Evolutionary conservation across 2,113 vertebrate species (phyloP).

Genomic region (Callipepla squamata): DNA sequence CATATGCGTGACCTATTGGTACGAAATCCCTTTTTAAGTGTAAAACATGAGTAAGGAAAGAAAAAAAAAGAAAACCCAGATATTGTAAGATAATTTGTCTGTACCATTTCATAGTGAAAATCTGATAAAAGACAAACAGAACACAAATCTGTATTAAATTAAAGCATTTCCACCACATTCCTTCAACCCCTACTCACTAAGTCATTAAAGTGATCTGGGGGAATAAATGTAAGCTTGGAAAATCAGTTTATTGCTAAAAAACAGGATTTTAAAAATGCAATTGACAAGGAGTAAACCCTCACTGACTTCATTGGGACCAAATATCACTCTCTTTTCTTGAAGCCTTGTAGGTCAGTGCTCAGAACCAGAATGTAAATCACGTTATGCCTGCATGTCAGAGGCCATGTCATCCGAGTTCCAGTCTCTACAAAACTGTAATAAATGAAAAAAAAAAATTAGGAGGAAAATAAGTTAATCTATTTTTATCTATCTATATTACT

Average conservation of each 20-base stretch:
- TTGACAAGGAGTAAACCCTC: neutral
- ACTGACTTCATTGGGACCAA: neutral
- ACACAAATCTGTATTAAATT: constrained; percentile 24
- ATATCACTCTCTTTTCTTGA: neutral
- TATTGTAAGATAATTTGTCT: constrained; percentile 31
- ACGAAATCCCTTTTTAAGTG: constrained; percentile 25
- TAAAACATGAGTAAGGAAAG: constrained; percentile 28
- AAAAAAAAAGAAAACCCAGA: constrained; percentile 47
- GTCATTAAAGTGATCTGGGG: neutral
- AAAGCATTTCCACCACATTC: neutral
- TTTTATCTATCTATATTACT: neutral
- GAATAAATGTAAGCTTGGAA: neutral
- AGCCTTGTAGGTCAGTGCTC: neutral
- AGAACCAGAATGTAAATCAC: neutral
- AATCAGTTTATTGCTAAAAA: neutral
- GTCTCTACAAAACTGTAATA: neutral
- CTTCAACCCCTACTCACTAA: neutral
- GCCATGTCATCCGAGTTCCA: neutral
- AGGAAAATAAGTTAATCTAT: neutral
- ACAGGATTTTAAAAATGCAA: neutral
- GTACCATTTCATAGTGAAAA: constrained; percentile 8
- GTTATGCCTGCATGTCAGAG: neutral
- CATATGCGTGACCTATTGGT: constrained; percentile 20
- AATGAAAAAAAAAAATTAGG: neutral
- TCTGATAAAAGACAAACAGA: constrained; percentile 33